These are phyloP conservation scores for Lerista edwardsae DNA, from an alignment of 2,797 vertebrate genomes.

Conservation along the genomic window DNA sequence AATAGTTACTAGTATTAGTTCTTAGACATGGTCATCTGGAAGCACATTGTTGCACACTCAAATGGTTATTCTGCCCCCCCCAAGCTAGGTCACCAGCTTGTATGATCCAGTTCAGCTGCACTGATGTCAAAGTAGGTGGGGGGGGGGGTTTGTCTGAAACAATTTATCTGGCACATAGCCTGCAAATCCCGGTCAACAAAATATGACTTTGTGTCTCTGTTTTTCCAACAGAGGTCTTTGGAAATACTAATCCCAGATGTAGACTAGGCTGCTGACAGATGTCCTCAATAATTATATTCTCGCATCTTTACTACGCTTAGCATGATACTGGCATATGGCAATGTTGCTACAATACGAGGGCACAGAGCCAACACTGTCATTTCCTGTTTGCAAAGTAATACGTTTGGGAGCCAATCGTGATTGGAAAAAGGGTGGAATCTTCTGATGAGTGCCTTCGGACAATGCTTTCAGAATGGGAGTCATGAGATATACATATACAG, in stretches of 20 bases:
- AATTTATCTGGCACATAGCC: not conserved
- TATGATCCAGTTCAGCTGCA: not conserved
- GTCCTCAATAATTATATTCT: conserved; percentile 75
- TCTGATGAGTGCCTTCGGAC: conserved; percentile 49
- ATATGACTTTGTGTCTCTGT: conserved; percentile 52
- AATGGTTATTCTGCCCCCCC: not conserved
- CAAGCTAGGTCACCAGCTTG: not conserved
- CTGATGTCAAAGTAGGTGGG: not conserved
- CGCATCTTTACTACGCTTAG: conserved; percentile 70
- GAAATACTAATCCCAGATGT: conserved; percentile 74
- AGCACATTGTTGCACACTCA: not conserved
- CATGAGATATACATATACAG: conserved; percentile 67
- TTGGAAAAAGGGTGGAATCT: conserved; percentile 61
- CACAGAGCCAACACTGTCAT: conserved; percentile 72
- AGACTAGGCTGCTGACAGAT: conserved; percentile 71
- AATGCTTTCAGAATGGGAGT: conserved; percentile 50
- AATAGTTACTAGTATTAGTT: not conserved
- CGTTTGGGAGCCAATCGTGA: conserved; percentile 64
- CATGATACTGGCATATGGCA: conserved; percentile 72
- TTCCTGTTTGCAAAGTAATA: conserved; percentile 73
- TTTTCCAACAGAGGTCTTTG: conserved; percentile 48
- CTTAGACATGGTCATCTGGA: not conserved
- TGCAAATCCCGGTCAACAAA: conserved; percentile 53
- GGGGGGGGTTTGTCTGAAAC: not conserved
- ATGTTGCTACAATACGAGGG: conserved; percentile 46